phyloP scores from a whole-genome alignment of 2,888 invertebrate species.

The Acanthosepion esculentum region DNA sequence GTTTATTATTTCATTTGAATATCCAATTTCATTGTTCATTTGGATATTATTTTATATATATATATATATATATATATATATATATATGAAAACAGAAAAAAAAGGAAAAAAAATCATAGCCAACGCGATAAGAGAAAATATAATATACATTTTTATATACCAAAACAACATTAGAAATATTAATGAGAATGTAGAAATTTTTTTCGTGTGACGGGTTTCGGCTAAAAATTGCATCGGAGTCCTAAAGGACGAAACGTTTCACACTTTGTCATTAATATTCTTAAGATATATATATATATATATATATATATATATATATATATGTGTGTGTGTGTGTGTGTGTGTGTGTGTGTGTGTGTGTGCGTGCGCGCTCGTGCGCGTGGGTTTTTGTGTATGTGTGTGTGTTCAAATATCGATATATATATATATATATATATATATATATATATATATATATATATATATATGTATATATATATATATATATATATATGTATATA shows the following conservation, averaged over 20 bases:
- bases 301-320: background rate
- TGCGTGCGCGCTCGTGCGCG: no score
- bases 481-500: background rate
- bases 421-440: background rate
- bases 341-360: background rate
- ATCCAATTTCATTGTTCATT: no score
- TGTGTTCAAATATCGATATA: no score
- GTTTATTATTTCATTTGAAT: no score
- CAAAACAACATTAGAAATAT: background rate
- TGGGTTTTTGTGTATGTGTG: background rate
- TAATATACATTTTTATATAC: no score
- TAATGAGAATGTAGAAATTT: no score
- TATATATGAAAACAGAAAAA: background rate
- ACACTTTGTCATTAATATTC: no score
- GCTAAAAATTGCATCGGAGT: no score
- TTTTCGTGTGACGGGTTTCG: no score
- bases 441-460: background rate
- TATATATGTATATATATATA: background rate
- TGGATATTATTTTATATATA: background rate
- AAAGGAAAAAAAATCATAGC: no score
- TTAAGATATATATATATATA: background rate
- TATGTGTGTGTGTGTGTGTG: background rate
- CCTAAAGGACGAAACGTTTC: no score
- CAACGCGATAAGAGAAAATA: no score
- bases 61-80: background rate